phyloP scores from a whole-genome alignment of 2,113 vertebrate species.

The Gnathonemus longibarbis region DNA sequence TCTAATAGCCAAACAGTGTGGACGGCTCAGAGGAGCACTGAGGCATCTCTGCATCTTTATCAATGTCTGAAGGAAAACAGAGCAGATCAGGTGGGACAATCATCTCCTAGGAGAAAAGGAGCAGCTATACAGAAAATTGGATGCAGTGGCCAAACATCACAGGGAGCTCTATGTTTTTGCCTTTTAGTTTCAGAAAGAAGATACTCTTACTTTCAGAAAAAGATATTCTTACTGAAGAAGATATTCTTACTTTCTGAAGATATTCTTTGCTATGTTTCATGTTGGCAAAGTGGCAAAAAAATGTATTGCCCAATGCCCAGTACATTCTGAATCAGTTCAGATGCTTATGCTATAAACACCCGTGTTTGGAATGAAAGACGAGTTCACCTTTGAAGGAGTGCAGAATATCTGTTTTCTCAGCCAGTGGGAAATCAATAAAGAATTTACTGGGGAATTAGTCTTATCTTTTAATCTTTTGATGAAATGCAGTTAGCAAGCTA shows the following conservation, averaged over 20 bases:
- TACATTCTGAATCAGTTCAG: background rate
- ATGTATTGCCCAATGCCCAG: background rate
- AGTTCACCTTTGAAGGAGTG: background rate
- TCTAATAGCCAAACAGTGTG: background rate
- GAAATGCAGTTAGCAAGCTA: background rate
- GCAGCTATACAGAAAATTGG: background rate
- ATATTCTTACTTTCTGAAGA: background rate
- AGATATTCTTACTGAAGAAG: background rate
- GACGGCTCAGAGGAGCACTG: background rate
- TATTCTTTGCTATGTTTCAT: background rate
- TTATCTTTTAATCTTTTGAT: slow-evolving; percentile 11
- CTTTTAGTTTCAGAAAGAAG: background rate
- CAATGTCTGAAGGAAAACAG: background rate
- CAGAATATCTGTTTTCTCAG: background rate
- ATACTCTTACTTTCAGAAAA: background rate
- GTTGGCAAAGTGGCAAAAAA: background rate
- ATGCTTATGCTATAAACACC: background rate
- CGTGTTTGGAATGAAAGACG: background rate
- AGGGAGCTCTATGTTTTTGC: background rate
- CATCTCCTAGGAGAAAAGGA: background rate
- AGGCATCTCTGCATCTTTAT: background rate
- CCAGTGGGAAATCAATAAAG: slow-evolving; percentile 4
- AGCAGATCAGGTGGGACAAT: background rate
- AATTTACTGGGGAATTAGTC: slow-evolving; percentile 2
- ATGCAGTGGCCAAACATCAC: background rate